These are phyloP conservation scores for Cremastinae sp. DNA, from an alignment of 2,888 invertebrate species.

Conservation along the genomic window DNA sequence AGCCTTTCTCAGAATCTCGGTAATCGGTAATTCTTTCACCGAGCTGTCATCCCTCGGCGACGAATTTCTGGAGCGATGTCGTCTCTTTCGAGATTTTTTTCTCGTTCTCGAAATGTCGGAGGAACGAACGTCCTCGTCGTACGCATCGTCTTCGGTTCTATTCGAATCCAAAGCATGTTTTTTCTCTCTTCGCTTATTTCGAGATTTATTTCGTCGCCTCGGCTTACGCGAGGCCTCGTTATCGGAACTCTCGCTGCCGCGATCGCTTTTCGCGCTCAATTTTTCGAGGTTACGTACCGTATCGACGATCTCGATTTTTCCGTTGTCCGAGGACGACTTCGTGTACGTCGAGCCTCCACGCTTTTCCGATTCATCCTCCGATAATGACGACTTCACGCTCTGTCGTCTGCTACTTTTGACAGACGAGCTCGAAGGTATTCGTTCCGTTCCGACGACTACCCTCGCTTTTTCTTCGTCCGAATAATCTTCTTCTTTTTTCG, in stretches of 20 bases:
- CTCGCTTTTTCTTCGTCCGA: conserved; percentile 19
- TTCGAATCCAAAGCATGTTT: conserved; percentile 28
- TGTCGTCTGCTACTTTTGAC: conserved; percentile 44
- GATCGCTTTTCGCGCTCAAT: conserved; percentile 34
- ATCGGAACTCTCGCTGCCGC: conserved; percentile 31
- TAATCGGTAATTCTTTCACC: conserved; percentile 74
- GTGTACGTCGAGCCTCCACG: conserved; percentile 37
- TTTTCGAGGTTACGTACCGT: conserved; percentile 50
- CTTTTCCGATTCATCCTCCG: conserved; percentile 57
- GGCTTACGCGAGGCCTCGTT: background rate
- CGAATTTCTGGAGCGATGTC: conserved; percentile 31
- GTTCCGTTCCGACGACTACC: conserved; percentile 18
- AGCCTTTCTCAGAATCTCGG: conserved; percentile 73
- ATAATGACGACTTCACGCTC: conserved; percentile 17
- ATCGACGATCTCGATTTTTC: conserved; percentile 18
- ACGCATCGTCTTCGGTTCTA: conserved; percentile 47
- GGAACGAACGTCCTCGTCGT: conserved; percentile 50
- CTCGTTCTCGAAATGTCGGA: conserved; percentile 33
- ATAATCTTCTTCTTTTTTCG: conserved; percentile 42
- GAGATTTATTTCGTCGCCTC: conserved; percentile 47
- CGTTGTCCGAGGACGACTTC: conserved; percentile 27
- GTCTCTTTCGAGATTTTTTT: conserved; percentile 35
- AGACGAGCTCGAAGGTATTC: conserved; percentile 41
- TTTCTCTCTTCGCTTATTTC: conserved; percentile 33
- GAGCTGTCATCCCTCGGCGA: conserved; percentile 10